phyloP scores from a whole-genome alignment of 2,113 vertebrate genomes.

The Gila orcuttii region DNA sequence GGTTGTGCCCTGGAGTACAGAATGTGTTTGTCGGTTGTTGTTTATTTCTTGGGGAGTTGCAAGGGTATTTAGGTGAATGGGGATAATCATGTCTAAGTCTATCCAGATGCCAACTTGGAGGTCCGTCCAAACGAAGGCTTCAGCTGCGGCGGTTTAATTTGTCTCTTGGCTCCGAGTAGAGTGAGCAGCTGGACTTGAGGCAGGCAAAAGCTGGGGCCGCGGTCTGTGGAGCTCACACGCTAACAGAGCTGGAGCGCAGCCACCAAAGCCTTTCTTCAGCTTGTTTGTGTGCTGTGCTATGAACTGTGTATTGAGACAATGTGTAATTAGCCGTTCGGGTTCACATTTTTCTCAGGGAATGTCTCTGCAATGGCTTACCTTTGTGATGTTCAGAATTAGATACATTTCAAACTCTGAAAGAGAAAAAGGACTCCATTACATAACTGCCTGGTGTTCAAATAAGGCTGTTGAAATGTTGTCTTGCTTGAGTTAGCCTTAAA shows the following conservation, averaged over 20 bases:
- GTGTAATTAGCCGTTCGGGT: not conserved
- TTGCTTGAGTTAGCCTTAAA: not conserved
- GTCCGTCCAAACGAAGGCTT: slow-evolving; percentile 36
- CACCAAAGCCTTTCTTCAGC: not conserved
- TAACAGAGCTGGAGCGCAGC: slow-evolving; percentile 42
- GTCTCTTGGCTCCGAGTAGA: slow-evolving; percentile 41
- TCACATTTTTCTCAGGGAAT: not conserved
- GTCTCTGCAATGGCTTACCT: not conserved
- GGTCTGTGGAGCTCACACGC: slow-evolving; percentile 26
- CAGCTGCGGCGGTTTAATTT: slow-evolving; percentile 38
- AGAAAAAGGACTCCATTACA: not conserved
- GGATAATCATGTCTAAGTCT: slow-evolving; percentile 39
- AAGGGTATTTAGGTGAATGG: slow-evolving; percentile 30
- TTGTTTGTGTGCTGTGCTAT: slow-evolving; percentile 24
- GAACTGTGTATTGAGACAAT: slow-evolving; percentile 21
- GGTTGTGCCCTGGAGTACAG: not conserved
- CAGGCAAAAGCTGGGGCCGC: slow-evolving; percentile 18
- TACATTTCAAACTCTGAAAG: slow-evolving; percentile 4
- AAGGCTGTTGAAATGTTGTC: not conserved
- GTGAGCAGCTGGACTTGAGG: slow-evolving; percentile 43
- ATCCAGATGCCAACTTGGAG: slow-evolving; percentile 36
- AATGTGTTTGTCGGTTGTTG: not conserved
- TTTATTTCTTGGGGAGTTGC: slow-evolving; percentile 21
- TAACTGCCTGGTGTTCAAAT: not conserved
- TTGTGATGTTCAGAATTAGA: slow-evolving; percentile 11